phyloP scores from a whole-genome alignment of 2,113 vertebrate genomes.

The Cranoglanis bouderius region DNA sequence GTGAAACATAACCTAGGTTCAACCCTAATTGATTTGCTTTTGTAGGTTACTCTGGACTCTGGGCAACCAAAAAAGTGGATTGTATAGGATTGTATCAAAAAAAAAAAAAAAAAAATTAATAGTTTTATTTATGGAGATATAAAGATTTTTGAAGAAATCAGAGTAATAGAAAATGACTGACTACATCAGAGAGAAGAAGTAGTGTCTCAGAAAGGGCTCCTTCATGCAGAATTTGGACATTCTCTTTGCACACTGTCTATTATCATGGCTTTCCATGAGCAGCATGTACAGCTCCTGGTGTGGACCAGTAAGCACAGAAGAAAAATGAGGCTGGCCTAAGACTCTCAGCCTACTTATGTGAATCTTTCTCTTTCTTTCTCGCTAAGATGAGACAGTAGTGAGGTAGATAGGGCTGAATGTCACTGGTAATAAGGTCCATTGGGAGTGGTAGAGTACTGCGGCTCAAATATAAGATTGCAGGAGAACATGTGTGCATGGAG shows the following conservation, averaged over 20 bases:
- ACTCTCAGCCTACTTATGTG: conserved; percentile 42
- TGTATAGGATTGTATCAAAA: neutral
- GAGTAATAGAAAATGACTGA: neutral
- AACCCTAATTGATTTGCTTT: neutral
- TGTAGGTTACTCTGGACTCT: neutral
- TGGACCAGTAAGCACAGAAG: conserved; percentile 40
- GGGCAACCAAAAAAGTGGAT: neutral
- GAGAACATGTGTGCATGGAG: conserved; percentile 25
- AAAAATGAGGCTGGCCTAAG: conserved; percentile 38
- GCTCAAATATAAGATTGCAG: conserved; percentile 30
- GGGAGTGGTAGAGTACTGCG: conserved; percentile 35
- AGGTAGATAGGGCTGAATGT: conserved; percentile 47
- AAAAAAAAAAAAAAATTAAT: too few species aligned
- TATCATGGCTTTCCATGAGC: conserved; percentile 25
- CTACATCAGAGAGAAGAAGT: neutral
- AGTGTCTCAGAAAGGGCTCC: conserved; percentile 6
- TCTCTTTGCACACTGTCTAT: conserved; percentile 20
- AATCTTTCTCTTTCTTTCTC: conserved; percentile 29
- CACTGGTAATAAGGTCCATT: conserved; percentile 46
- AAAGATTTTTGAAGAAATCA: neutral
- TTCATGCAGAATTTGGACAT: conserved; percentile 17
- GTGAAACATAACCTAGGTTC: neutral
- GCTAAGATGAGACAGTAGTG: conserved; percentile 42
- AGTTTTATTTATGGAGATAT: neutral
- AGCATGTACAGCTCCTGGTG: conserved; percentile 20